Evolutionary conservation across 37 sponge, comb jelly and placozoan genomes (phyloP).

Genomic region (Hormiphora californensis): DNA sequence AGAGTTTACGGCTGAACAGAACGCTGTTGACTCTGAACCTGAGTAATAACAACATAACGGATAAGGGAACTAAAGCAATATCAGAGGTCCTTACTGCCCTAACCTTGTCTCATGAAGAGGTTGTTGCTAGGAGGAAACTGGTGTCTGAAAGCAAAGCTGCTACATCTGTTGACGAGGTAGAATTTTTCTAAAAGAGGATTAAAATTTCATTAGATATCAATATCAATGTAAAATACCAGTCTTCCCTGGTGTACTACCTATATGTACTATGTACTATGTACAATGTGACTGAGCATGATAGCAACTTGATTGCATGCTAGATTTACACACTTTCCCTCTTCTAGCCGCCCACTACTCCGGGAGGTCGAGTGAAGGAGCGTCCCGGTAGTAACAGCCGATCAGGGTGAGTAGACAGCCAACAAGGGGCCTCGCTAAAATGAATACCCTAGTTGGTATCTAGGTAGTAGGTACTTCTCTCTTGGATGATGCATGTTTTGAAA

Average conservation of each 20-base stretch:
- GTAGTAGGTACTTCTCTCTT: neutral
- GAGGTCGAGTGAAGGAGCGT: constrained; percentile 4
- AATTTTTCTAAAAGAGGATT: too few relatives aligned
- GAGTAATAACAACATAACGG: constrained; percentile 13
- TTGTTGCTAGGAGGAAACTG: neutral
- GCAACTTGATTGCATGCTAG: too few relatives aligned
- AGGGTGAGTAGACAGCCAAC: constrained; percentile 37
- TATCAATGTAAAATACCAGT: too few relatives aligned
- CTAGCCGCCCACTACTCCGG: constrained; percentile 37
- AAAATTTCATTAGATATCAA: too few relatives aligned
- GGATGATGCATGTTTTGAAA: too few relatives aligned
- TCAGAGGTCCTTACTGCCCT: neutral
- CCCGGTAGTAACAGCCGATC: constrained; percentile 50
- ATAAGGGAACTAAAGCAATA: neutral
- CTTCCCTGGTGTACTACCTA: neutral
- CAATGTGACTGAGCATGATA: neutral
- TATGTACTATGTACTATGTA: neutral
- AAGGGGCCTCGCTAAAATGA: too few relatives aligned
- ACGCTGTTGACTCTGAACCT: constrained; percentile 10
- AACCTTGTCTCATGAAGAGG: neutral
- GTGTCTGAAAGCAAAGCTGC: neutral
- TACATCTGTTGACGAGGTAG: neutral
- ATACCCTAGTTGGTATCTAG: neutral
- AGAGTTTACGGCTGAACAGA: constrained; percentile 17
- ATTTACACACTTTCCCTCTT: too few relatives aligned